Base-by-base conservation (phyloP, 2,113 vertebrate genomes). In the Leucopsar rothschildi region DNA sequence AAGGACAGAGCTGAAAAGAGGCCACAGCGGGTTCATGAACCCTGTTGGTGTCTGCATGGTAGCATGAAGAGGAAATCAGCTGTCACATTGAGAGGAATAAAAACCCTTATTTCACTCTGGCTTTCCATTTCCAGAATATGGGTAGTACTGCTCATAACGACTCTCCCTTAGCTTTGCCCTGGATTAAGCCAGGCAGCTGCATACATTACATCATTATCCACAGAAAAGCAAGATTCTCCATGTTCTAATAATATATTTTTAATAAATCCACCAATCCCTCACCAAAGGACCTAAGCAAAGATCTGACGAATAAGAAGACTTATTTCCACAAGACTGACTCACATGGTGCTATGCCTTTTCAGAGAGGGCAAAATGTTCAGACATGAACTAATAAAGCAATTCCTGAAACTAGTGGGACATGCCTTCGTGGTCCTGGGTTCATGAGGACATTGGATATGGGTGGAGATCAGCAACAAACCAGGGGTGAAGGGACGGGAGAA, bases 191-290 rank as follows among this genome's bases (percentile, higher is more conserved):
- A 86, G 28, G 92, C 96, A 96, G 91, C 93, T 97, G 96, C 86
- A 84, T 89, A 79, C 31, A 82, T 96, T 79, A 96, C 91, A 82
- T 96, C 94, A 97, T 52, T 91, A 82, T 86, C 39, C 76, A 83
- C 45, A 57, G 40, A 81, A 42, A 88, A 79, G 76, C 90, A 96
- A 96, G 86, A 93, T 85, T 95, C 90, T 97, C 95, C 94, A 95
- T 95, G 95, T 79, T 92, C 92, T 96, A 96, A 96, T 93, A 3
- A 0, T 66, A 70, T 95, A 90, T 85, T 96, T 92, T 95, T 94
- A 82, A 93, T 66, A 93, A 95, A 82, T 42, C 71, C 82, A 94
- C 80, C 93, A 93, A 96, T 90, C 28, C 60, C 76, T 92, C 37
- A 88, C 64, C 28, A 79, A 90, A 40, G 1, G 2, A 81, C 52